phyloP scores from a whole-genome alignment of 2,113 vertebrate genomes.

The Poecilia latipinna region DNA sequence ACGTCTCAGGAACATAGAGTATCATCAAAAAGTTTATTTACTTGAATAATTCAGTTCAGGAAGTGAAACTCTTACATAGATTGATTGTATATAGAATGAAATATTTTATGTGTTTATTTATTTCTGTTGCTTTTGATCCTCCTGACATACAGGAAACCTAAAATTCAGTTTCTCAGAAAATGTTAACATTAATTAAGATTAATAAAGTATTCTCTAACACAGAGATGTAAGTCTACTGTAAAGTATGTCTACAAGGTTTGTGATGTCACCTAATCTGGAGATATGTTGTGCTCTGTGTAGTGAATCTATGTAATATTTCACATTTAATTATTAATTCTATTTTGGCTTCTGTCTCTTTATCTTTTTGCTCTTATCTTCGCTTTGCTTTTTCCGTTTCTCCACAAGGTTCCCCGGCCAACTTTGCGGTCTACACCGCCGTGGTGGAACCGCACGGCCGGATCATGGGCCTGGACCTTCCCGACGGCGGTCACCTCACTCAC shows the following conservation, averaged over 20 bases:
- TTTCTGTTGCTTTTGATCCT: background rate
- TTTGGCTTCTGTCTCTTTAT: background rate
- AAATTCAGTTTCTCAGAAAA: background rate
- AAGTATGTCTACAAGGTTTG: background rate
- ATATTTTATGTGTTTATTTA: background rate
- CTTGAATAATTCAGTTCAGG: background rate
- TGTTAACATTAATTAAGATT: background rate
- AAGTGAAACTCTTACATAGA: background rate
- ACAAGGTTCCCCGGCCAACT: conserved; percentile 94
- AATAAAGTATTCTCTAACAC: background rate
- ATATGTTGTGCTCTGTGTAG: background rate
- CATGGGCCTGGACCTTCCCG: conserved; percentile 97
- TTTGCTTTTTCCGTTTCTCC: background rate
- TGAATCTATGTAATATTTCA: no score
- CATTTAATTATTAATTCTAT: no score
- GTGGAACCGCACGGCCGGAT: conserved; percentile 96
- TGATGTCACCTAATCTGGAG: no score
- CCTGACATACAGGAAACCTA: background rate
- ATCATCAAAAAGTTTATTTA: background rate
- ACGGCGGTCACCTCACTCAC: conserved; percentile 95
- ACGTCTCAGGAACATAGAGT: background rate
- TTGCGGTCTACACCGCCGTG: conserved; percentile 92
- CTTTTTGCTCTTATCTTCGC: background rate
- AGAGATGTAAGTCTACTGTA: no score
- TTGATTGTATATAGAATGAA: background rate